Evolutionary conservation across 2,113 vertebrate genomes (phyloP).

Genomic region (Cavia porcellus): DNA sequence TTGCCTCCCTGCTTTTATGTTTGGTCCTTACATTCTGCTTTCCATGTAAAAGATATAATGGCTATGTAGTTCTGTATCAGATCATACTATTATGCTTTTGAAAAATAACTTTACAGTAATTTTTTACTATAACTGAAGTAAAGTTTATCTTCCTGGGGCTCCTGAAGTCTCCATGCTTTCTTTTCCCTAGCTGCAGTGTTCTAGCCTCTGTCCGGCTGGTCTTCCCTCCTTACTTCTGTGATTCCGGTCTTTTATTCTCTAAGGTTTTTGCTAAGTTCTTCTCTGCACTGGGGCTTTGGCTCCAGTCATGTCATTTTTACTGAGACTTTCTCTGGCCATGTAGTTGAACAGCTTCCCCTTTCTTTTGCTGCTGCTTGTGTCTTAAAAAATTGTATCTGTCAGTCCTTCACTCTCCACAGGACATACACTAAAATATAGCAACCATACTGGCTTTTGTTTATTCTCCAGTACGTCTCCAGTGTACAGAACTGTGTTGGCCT

Average conservation of each 20-base stretch:
- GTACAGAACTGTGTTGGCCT: neutral
- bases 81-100: neutral
- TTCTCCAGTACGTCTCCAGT: neutral
- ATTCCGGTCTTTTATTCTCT: neutral
- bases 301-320: neutral
- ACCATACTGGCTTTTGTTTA: neutral
- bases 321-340: neutral
- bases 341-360: neutral
- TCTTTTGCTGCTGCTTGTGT: neutral
- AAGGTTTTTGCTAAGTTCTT: accelerated
- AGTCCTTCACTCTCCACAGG: accelerated
- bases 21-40: neutral
- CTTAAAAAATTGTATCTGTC: neutral
- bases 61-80: neutral
- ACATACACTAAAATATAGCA: accelerated
- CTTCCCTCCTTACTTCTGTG: neutral
- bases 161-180: accelerated
- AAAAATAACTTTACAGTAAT: neutral
- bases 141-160: neutral
- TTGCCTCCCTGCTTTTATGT: neutral
- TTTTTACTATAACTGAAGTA: neutral
- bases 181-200: accelerated
- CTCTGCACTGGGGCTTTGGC: neutral
- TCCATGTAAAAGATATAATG: accelerated
- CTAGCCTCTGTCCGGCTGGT: accelerated